Conservation (phyloP, 2,113 vertebrate genomes). For the Hystrix cristata region DNA sequence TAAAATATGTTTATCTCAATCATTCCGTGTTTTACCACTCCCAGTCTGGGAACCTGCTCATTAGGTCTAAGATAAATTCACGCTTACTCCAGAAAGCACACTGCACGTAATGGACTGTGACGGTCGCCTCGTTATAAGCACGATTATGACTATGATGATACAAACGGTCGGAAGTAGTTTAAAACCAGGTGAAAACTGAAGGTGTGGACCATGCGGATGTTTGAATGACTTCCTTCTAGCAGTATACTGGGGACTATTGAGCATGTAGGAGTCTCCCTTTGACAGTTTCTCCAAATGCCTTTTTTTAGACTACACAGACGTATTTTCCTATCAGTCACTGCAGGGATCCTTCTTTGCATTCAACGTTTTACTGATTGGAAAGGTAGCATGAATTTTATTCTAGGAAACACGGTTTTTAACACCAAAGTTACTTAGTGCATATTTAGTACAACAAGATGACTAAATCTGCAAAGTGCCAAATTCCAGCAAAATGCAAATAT, state of each 20-base stretch:
- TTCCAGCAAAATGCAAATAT: conserved; percentile 72
- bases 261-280: neutral
- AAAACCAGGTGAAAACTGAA: neutral
- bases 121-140: neutral
- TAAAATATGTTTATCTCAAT: conserved; percentile 9
- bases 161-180: neutral
- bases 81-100: neutral
- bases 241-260: neutral
- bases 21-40: neutral
- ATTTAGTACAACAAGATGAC: conserved; percentile 72
- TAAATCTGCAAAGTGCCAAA: conserved; percentile 80
- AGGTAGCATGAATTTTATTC: neutral
- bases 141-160: neutral
- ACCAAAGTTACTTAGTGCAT: conserved; percentile 52
- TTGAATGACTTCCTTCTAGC: neutral
- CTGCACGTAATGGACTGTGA: neutral
- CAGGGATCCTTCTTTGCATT: neutral
- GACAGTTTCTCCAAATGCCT: neutral
- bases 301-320: neutral
- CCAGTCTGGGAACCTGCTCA: neutral
- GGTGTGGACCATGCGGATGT: neutral
- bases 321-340: neutral
- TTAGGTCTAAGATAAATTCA: neutral
- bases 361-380: neutral
- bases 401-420: conserved; percentile 58